Conservation (phyloP, 2,888 invertebrate species). For the Junonia oenone region DNA sequence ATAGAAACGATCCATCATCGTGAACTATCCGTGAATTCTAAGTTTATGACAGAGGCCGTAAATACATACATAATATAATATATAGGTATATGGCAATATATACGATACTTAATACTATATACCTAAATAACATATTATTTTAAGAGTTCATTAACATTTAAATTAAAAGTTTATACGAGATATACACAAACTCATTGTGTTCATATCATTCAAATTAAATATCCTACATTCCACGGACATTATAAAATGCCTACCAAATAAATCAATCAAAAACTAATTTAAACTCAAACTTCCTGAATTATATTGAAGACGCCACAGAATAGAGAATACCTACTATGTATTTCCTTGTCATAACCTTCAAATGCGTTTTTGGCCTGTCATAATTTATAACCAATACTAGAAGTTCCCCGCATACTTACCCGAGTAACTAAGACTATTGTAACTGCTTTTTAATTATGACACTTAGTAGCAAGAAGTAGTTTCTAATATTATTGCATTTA, state of each 20-base stretch:
- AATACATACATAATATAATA: too few species aligned
- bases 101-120: too few species aligned
- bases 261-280: neutral
- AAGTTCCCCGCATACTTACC: too few species aligned
- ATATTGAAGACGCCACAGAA: neutral
- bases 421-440: too few species aligned
- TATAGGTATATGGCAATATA: too few species aligned
- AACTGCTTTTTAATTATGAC: too few species aligned
- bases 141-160: neutral
- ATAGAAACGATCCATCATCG: too few species aligned
- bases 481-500: too few species aligned
- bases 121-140: neutral
- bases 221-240: neutral
- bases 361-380: neutral
- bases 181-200: neutral
- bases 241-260: constrained; percentile 2
- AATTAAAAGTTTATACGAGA: neutral
- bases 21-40: too few species aligned
- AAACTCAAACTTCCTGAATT: constrained; percentile 3
- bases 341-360: constrained; percentile 9
- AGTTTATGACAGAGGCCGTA: too few species aligned
- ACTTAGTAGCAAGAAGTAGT: too few species aligned
- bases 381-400: constrained; percentile 5
- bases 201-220: neutral
- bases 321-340: neutral